Evolutionary conservation across 2,797 vertebrate species (phyloP), one percentile per base, ranked within the genome.

Genomic region (Sebastes trivittatus): DNA sequence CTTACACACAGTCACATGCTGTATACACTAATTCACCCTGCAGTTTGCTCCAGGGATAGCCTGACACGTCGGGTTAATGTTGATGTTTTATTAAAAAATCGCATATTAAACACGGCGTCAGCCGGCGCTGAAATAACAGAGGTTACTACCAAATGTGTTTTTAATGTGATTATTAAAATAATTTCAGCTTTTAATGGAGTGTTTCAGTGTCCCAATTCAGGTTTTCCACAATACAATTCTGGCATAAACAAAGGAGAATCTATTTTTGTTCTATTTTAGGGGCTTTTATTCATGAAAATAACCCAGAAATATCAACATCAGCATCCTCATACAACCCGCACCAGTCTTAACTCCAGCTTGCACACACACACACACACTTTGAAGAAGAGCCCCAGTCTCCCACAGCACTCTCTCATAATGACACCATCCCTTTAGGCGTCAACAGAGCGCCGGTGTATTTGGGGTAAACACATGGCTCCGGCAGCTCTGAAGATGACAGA

Each of bases 381-480:
- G 54, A 78, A 83, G 81, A 77, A 80, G 80, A 59, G 80, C 83
- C 82, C 80, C 79, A 55, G 75, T 77, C 77, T 92, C 84, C 88
- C 83, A 61, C 84, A 80, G 82, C 89, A 79, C 90, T 87, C 78
- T 78, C 84, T 91, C 81, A 86, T 82, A 64, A 86, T 86, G 87
- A 92, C 92, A 91, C 88, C 5, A 75, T 69, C 87, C 89, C 90
- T 86, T 70, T 58, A 90, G 91, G 90, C 91, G 77, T 93, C 87
- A 92, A 88, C 90, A 93, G 77, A 84, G 83, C 69, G 22, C 65
- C 42, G 74, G 87, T 87, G 88, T 92, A 67, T 92, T 89, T 88
- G 83, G 85, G 89, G 89, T 92, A 91, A 92, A 91, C 91, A 92
- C 88, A 56, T 46, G 83, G 82, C 86, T 86, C 83, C 30, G 7